Evolutionary conservation across 2,888 invertebrate genomes (phyloP).

Genomic region (Noctua fimbriata): DNA sequence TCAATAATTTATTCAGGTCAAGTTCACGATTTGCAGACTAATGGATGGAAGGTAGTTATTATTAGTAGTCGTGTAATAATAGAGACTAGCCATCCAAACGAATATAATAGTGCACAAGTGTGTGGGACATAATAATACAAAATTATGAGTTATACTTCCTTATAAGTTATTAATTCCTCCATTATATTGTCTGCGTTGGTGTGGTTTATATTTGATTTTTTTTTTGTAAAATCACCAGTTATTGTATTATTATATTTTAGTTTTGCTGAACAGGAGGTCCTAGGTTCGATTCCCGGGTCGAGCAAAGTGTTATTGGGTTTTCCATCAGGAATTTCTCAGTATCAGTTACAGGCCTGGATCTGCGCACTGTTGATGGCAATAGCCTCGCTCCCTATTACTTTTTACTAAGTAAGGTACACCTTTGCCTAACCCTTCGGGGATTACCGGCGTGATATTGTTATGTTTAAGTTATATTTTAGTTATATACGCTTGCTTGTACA

Average conservation of each 20-base stretch:
- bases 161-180: not conserved
- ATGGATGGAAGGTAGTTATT: not conserved
- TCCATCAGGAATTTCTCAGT: not conserved
- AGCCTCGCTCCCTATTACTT: not conserved
- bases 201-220: not conserved
- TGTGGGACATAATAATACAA: not conserved
- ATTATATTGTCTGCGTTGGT: not conserved
- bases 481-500: not conserved
- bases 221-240: not conserved
- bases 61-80: not conserved
- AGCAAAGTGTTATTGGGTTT: not conserved
- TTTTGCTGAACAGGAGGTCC: not conserved
- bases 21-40: not conserved
- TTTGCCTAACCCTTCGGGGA: not conserved
- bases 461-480: not conserved
- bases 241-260: not conserved
- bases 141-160: not conserved
- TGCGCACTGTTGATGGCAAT: no score
- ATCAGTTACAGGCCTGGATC: not conserved
- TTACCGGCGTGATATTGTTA: not conserved
- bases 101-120: not conserved
- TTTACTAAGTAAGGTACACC: not conserved
- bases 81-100: not conserved
- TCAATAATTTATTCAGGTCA: slow-evolving; percentile 9
- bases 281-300: not conserved